Conservation (phyloP, 2,797 vertebrate genomes). For the Sebastolobus alascanus region DNA sequence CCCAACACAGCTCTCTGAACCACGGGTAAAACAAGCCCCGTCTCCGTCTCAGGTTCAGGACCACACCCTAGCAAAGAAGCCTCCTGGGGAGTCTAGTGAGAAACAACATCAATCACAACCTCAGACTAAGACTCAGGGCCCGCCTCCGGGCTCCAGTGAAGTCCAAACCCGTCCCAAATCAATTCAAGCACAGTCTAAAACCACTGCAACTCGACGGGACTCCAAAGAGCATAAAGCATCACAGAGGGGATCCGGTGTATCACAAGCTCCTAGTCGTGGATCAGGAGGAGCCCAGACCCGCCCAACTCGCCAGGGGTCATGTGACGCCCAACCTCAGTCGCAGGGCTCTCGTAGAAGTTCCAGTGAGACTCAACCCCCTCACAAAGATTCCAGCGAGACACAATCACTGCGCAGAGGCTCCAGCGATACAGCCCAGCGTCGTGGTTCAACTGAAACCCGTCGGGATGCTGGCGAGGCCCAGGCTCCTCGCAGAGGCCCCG, state of each 20-base stretch:
- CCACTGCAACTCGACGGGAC: conserved; percentile 37
- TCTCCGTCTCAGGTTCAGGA: conserved; percentile 49
- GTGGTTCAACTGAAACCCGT: conserved; percentile 65
- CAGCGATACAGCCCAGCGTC: conserved; percentile 62
- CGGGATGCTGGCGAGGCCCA: conserved; percentile 56
- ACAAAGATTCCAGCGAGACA: conserved; percentile 61
- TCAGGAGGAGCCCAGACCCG: conserved; percentile 57
- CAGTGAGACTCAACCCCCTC: conserved; percentile 54
- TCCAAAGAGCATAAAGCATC: conserved; percentile 73
- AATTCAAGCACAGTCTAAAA: conserved; percentile 58
- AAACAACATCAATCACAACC: conserved; percentile 47
- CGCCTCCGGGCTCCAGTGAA: conserved; percentile 40
- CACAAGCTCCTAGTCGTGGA: conserved; percentile 53
- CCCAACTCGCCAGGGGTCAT: conserved; percentile 59
- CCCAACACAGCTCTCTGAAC: conserved; percentile 39
- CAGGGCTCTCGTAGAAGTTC: conserved; percentile 70
- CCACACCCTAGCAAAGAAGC: conserved; percentile 32
- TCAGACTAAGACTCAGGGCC: conserved; percentile 47
- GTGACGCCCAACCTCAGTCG: conserved; percentile 59
- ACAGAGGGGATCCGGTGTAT: conserved; percentile 53
- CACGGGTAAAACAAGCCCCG: conserved; percentile 46
- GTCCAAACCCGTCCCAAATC: conserved; percentile 64
- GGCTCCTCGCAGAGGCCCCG: conserved; percentile 69
- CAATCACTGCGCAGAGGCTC: conserved; percentile 72
- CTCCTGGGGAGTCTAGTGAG: conserved; percentile 34